Conservation (phyloP, 1,140 invertebrate species). For the Thaumetopoea pityocampa region DNA sequence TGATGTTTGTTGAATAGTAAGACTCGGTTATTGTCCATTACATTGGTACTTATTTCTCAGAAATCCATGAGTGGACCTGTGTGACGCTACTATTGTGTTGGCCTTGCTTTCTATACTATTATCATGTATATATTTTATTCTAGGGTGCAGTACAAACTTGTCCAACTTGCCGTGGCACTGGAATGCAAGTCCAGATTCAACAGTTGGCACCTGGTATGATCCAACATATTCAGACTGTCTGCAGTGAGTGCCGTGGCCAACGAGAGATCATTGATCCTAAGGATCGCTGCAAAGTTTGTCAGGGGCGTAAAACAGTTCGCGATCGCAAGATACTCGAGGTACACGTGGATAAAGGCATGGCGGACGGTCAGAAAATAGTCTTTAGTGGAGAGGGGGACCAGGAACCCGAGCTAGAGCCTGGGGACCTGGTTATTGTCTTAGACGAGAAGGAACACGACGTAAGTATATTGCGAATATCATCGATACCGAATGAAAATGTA, state of each 20-base stretch:
- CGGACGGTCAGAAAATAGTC: constrained; percentile 96
- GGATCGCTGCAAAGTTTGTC: constrained; percentile 95
- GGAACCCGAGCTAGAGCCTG: constrained; percentile 94
- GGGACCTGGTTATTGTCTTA: constrained; percentile 98
- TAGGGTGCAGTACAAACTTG: constrained; percentile 92
- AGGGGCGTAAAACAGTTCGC: constrained; percentile 92
- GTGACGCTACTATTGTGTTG: too few species aligned
- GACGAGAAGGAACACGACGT: constrained; percentile 96
- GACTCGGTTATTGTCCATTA: too few species aligned
- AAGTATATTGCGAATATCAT: constrained; percentile 25
- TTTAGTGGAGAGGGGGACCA: constrained; percentile 98
- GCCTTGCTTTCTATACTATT: too few species aligned
- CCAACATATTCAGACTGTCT: constrained; percentile 96
- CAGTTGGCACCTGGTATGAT: constrained; percentile 97
- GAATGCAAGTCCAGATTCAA: constrained; percentile 94
- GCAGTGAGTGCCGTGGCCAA: constrained; percentile 91
- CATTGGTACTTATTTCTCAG: too few species aligned
- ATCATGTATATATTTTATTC: constrained; percentile 8
- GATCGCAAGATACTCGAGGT: constrained; percentile 98
- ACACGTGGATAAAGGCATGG: constrained; percentile 98
- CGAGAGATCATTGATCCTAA: constrained; percentile 92
- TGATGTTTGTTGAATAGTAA: too few species aligned
- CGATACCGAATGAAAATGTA: not conserved
- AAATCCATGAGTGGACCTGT: too few species aligned
- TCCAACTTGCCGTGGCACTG: constrained; percentile 89